These are phyloP conservation scores for Eretmocerus hayati DNA, from an alignment of 2,888 invertebrate species.

Conservation along the genomic window DNA sequence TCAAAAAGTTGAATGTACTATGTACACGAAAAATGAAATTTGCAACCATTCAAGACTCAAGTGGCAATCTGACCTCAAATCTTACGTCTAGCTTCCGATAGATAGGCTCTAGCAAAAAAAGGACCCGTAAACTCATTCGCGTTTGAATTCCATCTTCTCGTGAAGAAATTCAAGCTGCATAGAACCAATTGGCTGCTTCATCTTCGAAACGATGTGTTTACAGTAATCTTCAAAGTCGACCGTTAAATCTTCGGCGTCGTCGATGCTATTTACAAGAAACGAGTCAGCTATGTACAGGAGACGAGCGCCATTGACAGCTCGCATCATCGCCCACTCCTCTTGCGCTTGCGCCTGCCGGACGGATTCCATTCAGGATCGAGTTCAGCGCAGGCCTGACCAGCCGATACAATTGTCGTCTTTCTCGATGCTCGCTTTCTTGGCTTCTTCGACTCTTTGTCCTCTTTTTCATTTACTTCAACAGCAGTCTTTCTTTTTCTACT, in stretches of 20 bases:
- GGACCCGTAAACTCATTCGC: too few relatives aligned
- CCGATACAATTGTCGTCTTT: slow-evolving; percentile 39
- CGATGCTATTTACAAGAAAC: neutral
- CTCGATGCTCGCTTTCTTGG: slow-evolving; percentile 34
- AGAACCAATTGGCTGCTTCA: too few relatives aligned
- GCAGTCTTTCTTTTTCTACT: neutral
- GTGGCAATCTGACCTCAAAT: too few relatives aligned
- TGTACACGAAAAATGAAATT: neutral
- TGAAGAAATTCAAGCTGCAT: too few relatives aligned
- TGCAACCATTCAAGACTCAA: too few relatives aligned
- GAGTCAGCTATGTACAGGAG: neutral
- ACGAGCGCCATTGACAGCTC: neutral
- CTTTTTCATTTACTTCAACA: slow-evolving; percentile 9
- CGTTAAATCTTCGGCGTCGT: neutral
- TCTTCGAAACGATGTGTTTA: too few relatives aligned
- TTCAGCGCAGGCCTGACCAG: slow-evolving; percentile 40
- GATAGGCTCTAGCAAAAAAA: neutral
- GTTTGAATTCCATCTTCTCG: too few relatives aligned
- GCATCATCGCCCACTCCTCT: slow-evolving; percentile 40
- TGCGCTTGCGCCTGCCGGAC: slow-evolving; percentile 36
- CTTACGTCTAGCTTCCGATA: neutral
- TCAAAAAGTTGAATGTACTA: neutral
- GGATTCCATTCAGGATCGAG: slow-evolving; percentile 39
- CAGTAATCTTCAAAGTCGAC: neutral
- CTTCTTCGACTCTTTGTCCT: slow-evolving; percentile 3